Conservation (phyloP, 2,113 vertebrate species). For the Columbina picui region DNA sequence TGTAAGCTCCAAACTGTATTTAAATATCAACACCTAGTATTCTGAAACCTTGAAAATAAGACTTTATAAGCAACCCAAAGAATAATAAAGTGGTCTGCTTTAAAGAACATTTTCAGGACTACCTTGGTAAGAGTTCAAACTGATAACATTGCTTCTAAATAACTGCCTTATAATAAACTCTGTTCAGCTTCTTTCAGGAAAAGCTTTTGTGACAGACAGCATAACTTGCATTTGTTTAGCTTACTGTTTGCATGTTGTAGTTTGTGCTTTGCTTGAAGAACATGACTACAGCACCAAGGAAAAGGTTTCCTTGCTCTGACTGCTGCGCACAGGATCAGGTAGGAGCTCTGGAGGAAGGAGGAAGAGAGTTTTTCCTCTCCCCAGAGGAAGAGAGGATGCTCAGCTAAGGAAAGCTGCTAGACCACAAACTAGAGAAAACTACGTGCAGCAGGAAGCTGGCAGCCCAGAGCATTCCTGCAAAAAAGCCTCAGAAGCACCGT, state of each 20-base stretch:
- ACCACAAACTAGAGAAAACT: not conserved
- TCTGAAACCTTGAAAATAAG: not conserved
- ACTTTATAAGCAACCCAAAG: not conserved
- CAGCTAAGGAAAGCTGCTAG: not conserved
- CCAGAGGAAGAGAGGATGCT: not conserved
- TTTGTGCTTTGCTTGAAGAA: constrained; percentile 64
- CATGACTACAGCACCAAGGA: constrained; percentile 53
- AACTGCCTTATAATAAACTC: not conserved
- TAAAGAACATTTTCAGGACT: not conserved
- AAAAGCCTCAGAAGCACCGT: not conserved
- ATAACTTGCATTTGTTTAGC: constrained; percentile 6
- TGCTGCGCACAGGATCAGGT: constrained; percentile 43
- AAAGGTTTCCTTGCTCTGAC: constrained; percentile 49
- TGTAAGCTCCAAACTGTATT: not conserved
- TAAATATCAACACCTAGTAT: not conserved
- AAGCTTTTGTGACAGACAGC: not conserved
- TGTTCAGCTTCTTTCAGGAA: not conserved
- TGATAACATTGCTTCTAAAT: not conserved
- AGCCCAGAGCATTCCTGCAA: not conserved
- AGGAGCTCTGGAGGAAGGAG: constrained; percentile 57
- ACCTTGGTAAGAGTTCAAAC: not conserved
- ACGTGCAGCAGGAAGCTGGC: not conserved
- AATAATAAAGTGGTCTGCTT: not conserved
- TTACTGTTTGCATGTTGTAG: constrained; percentile 46
- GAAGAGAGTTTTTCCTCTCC: constrained; percentile 32